These are phyloP conservation scores for Greenwoodochromis staneri DNA, from an alignment of 2,113 vertebrate genomes.

Conservation along the genomic window DNA sequence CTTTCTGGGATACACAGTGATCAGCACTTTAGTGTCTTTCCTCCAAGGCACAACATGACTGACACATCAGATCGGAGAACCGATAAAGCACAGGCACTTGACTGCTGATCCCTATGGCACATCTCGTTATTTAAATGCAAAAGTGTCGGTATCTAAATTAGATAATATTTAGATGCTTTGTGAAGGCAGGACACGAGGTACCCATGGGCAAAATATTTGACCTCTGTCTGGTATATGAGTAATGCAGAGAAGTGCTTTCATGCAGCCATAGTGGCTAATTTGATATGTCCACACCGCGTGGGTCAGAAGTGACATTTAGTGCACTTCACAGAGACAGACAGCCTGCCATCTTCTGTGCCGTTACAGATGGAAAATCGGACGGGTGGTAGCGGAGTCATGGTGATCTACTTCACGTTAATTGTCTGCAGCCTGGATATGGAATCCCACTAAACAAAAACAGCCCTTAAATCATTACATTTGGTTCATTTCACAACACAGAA, in stretches of 20 bases:
- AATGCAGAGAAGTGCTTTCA: conserved; percentile 33
- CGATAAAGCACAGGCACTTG: background rate
- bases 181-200: background rate
- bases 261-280: conserved; percentile 46
- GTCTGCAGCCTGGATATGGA: background rate
- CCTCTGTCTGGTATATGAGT: conserved; percentile 35
- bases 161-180: conserved; percentile 19
- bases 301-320: conserved; percentile 44
- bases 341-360: background rate
- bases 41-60: background rate
- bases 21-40: background rate
- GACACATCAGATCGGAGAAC: background rate
- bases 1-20: background rate
- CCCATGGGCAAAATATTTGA: conserved; percentile 7
- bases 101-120: background rate
- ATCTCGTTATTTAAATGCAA: background rate
- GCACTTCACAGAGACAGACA: conserved; percentile 4
- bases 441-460: background rate
- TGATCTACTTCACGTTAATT: background rate
- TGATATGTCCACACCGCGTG: conserved; percentile 26
- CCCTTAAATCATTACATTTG: conserved; percentile 6
- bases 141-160: background rate
- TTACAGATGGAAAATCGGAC: background rate
- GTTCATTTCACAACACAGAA: conserved; percentile 5
- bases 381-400: background rate